phyloP scores from a whole-genome alignment of 2,113 vertebrate genomes.

The Psilopsiagon aymara region DNA sequence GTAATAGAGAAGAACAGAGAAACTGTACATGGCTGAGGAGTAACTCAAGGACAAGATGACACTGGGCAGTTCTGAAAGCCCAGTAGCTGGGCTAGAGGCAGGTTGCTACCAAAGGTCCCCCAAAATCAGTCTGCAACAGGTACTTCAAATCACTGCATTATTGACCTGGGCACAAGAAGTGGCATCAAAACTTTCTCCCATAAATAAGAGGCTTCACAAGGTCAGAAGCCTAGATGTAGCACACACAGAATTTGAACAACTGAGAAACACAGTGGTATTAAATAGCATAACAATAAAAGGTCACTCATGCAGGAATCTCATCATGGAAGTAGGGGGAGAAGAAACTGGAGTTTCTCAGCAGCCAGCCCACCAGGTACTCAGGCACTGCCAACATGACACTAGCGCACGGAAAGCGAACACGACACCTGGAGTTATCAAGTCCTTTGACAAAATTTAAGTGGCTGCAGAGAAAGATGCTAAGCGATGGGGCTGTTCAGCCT shows the following conservation, averaged over 20 bases:
- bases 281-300: not conserved
- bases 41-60: not conserved
- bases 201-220: not conserved
- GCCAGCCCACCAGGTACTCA: rapidly evolving
- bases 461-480: not conserved
- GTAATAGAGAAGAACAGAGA: not conserved
- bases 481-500: not conserved
- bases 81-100: not conserved
- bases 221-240: not conserved
- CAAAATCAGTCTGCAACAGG: not conserved
- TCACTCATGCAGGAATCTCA: not conserved
- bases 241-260: not conserved
- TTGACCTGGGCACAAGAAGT: not conserved
- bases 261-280: not conserved
- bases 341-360: not conserved
- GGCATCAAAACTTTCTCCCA: not conserved
- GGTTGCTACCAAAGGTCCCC: not conserved
- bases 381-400: rapidly evolving
- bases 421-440: rapidly evolving
- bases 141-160: not conserved
- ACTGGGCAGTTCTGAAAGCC: not conserved
- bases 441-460: not conserved
- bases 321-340: not conserved
- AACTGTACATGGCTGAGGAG: not conserved
- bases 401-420: not conserved